These are phyloP conservation scores for Glossosoma conforme DNA, from an alignment of 1,140 invertebrate genomes.

Conservation along the genomic window DNA sequence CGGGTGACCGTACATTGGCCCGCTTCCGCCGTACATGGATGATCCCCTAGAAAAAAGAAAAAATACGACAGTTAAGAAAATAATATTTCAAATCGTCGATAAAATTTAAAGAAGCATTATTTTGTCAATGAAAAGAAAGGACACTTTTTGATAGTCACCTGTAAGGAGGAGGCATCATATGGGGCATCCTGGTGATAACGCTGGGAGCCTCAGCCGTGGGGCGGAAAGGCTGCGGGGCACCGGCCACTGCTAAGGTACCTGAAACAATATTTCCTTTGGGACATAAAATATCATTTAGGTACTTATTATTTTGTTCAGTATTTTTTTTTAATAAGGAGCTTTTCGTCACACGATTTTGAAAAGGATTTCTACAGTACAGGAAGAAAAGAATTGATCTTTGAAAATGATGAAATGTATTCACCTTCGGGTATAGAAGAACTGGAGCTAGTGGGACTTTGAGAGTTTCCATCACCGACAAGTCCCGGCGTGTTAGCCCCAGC, in stretches of 20 bases:
- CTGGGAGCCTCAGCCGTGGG: conserved; percentile 53
- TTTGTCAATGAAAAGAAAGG: background rate
- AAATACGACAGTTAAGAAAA: background rate
- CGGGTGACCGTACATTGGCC: conserved; percentile 28
- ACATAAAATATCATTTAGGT: too few species aligned
- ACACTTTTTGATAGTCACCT: conserved; percentile 33
- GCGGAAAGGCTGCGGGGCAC: conserved; percentile 47
- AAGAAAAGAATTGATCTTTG: conserved; percentile 2
- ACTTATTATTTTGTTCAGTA: too few species aligned
- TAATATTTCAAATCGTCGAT: background rate
- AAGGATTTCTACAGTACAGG: too few species aligned
- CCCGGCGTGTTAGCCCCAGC: conserved; percentile 45
- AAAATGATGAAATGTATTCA: conserved; percentile 5
- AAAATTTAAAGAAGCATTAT: background rate
- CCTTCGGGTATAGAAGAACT: conserved; percentile 35
- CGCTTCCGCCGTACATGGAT: conserved; percentile 36
- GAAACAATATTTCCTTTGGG: too few species aligned
- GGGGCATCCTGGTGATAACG: conserved; percentile 59
- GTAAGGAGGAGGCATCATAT: conserved; percentile 53
- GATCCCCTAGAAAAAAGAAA: conserved; percentile 36
- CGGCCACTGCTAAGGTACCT: conserved; percentile 46
- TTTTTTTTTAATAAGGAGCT: too few species aligned
- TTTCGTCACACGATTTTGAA: too few species aligned
- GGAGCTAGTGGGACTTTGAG: conserved; percentile 33
- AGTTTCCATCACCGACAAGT: conserved; percentile 27